These are phyloP conservation scores for Zaprionus capensis DNA, from an alignment of 1,140 invertebrate species.

Conservation along the genomic window DNA sequence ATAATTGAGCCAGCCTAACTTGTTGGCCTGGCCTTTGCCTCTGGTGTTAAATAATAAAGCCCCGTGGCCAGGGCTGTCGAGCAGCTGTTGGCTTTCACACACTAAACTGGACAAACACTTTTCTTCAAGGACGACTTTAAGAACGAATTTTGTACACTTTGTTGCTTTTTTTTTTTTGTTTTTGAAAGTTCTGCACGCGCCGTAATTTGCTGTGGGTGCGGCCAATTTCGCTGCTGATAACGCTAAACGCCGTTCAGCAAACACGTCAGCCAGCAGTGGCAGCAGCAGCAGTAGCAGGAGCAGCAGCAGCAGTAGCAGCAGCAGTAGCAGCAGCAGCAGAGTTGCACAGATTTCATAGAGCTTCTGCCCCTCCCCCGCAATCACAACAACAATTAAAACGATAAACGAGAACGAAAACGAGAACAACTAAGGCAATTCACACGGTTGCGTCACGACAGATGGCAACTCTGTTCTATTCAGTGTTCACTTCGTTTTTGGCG, in stretches of 20 bases:
- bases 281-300: not conserved
- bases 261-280: not conserved
- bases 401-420: conserved; percentile 8
- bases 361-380: not conserved
- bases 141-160: not conserved
- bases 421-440: not conserved
- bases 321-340: not conserved
- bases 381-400: conserved; percentile 4
- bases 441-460: conserved; percentile 25
- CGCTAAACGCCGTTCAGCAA: not conserved
- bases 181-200: not conserved
- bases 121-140: not conserved
- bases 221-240: not conserved
- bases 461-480: conserved; percentile 38
- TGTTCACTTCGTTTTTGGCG: conserved; percentile 49
- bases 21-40: not conserved
- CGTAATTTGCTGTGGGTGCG: not conserved
- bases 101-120: not conserved
- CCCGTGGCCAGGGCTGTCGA: conserved; percentile 19
- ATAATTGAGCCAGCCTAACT: conserved; percentile 38
- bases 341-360: not conserved
- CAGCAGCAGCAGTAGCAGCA: not conserved
- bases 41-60: conserved; percentile 34
- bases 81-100: conserved; percentile 38
- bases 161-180: not conserved